These are phyloP conservation scores for Caenorhabditis sinica DNA, from an alignment of 2,888 invertebrate genomes.

Conservation along the genomic window DNA sequence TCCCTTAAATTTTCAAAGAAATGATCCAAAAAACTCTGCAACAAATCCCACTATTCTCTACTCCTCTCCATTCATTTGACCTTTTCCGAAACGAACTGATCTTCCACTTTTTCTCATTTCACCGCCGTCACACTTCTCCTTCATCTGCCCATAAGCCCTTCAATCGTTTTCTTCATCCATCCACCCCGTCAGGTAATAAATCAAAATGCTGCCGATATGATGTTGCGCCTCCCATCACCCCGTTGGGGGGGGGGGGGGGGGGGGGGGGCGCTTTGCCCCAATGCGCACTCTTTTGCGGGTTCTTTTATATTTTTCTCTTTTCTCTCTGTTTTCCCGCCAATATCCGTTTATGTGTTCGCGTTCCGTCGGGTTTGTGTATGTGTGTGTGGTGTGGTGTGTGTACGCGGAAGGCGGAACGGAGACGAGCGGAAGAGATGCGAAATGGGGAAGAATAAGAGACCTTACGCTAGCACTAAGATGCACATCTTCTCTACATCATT, in stretches of 20 bases:
- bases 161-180: conserved; percentile 9
- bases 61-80: too few relatives aligned
- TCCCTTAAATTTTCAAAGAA: too few relatives aligned
- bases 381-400: conserved; percentile 9
- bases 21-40: not conserved
- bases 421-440: not conserved
- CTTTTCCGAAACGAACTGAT: not conserved
- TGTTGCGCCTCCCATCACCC: conserved; percentile 5
- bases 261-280: not conserved
- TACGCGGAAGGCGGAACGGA: conserved; percentile 26
- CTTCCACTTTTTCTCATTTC: not conserved
- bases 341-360: conserved; percentile 62
- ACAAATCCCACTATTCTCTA: too few relatives aligned
- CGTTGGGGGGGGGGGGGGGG: not conserved
- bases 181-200: conserved; percentile 2
- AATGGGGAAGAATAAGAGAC: not conserved
- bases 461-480: not conserved
- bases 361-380: conserved; percentile 29
- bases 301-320: conserved; percentile 27
- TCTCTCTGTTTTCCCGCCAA: conserved; percentile 25
- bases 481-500: conserved; percentile 6
- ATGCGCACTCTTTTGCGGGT: conserved; percentile 18
- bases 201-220: conserved; percentile 18
- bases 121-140: not conserved
- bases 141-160: not conserved